Evolutionary conservation across 2,113 vertebrate genomes (phyloP).

Genomic region (Ploceus nigricollis): DNA sequence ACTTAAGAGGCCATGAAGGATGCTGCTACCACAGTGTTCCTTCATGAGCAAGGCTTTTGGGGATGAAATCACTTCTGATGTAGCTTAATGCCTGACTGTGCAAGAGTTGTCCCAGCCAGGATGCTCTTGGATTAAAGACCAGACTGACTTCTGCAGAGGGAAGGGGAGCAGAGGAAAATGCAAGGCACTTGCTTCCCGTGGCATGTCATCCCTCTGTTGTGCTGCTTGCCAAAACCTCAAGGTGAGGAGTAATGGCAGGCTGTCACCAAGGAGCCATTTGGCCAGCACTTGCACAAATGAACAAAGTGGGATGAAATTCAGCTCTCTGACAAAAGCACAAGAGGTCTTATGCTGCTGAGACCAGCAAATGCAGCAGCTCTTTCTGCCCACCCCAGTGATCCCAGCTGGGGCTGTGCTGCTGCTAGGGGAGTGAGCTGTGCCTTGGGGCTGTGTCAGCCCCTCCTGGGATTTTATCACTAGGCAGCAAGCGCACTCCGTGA

Average conservation of each 20-base stretch:
- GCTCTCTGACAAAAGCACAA: not conserved
- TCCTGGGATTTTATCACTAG: not conserved
- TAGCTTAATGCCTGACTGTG: not conserved
- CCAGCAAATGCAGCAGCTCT: not conserved
- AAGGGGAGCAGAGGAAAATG: not conserved
- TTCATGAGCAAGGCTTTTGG: not conserved
- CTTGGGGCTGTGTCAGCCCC: not conserved
- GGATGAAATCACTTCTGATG: not conserved
- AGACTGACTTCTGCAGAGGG: not conserved
- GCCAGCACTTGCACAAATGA: not conserved
- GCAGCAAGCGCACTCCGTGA: not conserved
- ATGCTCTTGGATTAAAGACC: not conserved
- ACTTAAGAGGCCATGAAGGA: not conserved
- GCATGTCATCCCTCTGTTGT: not conserved
- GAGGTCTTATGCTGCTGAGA: not conserved
- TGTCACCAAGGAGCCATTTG: not conserved
- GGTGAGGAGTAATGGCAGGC: not conserved
- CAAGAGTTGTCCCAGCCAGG: not conserved
- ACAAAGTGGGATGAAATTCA: not conserved
- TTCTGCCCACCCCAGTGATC: accelerated
- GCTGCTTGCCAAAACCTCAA: slow-evolving; percentile 9
- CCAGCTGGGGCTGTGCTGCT: not conserved
- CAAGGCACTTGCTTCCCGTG: not conserved
- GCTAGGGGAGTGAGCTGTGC: not conserved
- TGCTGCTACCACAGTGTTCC: not conserved